A percentile compares a stretch with the other conserved stretches of the same genome.
phyloP scores from a whole-genome alignment of 2,113 vertebrate species.

The Numenius arquata region DNA sequence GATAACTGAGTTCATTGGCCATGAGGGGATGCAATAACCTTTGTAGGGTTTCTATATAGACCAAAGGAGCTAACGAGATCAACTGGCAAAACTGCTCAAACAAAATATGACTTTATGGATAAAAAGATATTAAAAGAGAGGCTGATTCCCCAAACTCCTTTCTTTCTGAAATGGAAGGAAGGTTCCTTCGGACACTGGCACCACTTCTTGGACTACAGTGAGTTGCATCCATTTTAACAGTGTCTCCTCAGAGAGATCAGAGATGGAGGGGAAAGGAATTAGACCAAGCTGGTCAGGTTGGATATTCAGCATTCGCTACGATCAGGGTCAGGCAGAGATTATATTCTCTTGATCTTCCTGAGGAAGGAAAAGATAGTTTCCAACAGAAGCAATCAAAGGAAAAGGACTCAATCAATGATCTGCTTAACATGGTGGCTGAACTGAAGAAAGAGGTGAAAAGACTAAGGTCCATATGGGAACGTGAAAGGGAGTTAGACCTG shows the following conservation, averaged over 20 bases:
- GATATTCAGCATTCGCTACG: neutral
- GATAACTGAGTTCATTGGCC: neutral
- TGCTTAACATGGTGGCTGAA: no score
- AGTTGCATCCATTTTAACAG: neutral
- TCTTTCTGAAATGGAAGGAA: neutral
- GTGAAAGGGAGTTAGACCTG: no score
- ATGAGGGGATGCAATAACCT: neutral
- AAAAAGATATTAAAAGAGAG: neutral
- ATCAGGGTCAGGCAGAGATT: neutral
- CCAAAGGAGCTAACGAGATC: neutral
- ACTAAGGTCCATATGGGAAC: no score
- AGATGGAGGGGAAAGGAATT: neutral
- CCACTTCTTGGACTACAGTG: neutral
- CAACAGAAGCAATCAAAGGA: neutral
- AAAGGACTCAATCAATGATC: no score
- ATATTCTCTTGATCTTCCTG: neutral
- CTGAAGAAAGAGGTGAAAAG: no score
- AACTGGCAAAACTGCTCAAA: neutral
- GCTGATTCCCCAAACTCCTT: neutral
- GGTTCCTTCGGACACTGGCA: neutral
- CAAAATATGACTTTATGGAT: neutral
- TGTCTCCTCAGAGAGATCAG: neutral
- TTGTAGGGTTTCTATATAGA: neutral
- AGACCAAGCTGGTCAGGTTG: neutral
- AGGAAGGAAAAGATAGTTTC: neutral